Evolutionary conservation across 2,888 invertebrate genomes (phyloP).

Genomic region (Adineta ricciae): DNA sequence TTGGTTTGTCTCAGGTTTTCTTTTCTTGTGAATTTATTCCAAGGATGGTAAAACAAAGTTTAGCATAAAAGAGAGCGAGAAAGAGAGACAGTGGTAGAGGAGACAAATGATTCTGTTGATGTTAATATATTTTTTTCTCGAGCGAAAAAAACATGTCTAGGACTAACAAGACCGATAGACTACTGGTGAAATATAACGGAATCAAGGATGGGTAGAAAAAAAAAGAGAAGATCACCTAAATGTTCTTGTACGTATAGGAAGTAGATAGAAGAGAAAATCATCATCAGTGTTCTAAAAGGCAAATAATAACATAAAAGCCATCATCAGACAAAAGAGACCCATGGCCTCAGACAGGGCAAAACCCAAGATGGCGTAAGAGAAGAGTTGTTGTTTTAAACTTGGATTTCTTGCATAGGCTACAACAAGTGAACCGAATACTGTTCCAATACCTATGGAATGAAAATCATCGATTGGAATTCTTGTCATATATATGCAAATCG

Average conservation of each 20-base stretch:
- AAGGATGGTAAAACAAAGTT: not conserved
- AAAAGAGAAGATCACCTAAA: slow-evolving; percentile 1
- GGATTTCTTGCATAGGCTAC: slow-evolving; percentile 92
- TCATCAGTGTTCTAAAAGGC: not conserved
- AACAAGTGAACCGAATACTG: slow-evolving; percentile 89
- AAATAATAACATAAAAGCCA: slow-evolving; percentile 71
- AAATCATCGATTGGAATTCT: not conserved
- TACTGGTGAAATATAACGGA: not conserved
- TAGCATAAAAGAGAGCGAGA: not conserved
- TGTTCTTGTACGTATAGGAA: not conserved
- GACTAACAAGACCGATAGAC: slow-evolving; percentile 9
- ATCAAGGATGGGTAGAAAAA: not conserved
- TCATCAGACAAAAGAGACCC: slow-evolving; percentile 99
- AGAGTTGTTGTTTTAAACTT: slow-evolving; percentile 88
- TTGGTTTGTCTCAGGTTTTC: not conserved
- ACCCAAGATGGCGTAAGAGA: slow-evolving; percentile 93
- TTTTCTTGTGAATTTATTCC: not conserved
- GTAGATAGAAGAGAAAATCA: not conserved
- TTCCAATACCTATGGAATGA: slow-evolving; percentile 74
- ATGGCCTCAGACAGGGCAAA: slow-evolving; percentile 97
- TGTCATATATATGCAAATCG: not conserved
- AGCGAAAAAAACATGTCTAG: not conserved
- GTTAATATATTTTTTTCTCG: not conserved
- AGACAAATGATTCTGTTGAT: not conserved
- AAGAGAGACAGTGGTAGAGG: not conserved